Evolutionary conservation across 1,140 invertebrate genomes (phyloP).

Genomic region (Drosophila sucinea): DNA sequence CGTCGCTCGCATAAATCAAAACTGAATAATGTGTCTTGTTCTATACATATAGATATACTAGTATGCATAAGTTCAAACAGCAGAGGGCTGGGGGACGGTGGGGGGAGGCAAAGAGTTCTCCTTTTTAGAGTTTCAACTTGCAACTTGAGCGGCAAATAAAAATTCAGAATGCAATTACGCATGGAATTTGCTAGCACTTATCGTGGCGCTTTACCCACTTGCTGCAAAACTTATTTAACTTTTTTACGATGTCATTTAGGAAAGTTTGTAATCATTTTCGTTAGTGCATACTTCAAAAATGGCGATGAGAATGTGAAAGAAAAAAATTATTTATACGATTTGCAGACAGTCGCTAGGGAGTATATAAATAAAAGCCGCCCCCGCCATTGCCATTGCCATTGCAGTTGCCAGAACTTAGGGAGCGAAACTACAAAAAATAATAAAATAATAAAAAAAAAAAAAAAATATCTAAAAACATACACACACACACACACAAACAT

Average conservation of each 20-base stretch:
- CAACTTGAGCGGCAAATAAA: constrained; percentile 52
- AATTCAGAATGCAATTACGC: constrained; percentile 77
- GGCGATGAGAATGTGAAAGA: constrained; percentile 52
- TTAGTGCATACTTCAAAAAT: constrained; percentile 69
- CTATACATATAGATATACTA: background rate
- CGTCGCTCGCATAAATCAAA: constrained; percentile 16
- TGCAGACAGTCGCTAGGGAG: constrained; percentile 54
- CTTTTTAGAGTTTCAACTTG: constrained; percentile 10
- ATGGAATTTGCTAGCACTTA: constrained; percentile 72
- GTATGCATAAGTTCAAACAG: background rate
- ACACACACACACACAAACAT: background rate
- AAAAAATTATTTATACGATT: constrained; percentile 75
- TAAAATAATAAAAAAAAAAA: constrained; percentile 6
- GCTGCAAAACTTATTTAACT: constrained; percentile 71
- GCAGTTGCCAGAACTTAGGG: background rate
- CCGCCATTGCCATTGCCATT: background rate
- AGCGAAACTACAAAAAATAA: constrained; percentile 2
- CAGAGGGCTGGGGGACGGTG: background rate
- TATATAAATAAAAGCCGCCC: constrained; percentile 55
- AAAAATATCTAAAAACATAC: background rate
- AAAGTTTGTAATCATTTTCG: constrained; percentile 79
- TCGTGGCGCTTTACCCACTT: constrained; percentile 52
- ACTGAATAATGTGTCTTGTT: constrained; percentile 11
- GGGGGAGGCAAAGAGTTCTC: background rate
- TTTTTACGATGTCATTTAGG: constrained; percentile 73